Evolutionary conservation across 2,113 vertebrate genomes (phyloP), one percentile per base, ranked within the genome.

Genomic region (Ceyx margarethae): DNA sequence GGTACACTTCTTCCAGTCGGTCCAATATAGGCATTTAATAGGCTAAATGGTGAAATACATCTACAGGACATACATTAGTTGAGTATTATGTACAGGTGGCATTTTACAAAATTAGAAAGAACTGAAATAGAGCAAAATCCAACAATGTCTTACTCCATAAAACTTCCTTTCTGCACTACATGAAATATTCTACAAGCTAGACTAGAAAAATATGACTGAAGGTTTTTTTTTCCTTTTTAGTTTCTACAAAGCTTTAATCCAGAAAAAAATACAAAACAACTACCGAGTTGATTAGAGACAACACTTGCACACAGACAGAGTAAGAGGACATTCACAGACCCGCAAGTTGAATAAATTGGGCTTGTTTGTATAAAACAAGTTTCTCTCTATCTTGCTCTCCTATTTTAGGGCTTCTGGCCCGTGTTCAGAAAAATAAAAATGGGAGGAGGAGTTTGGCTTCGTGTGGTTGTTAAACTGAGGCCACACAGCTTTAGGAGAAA

Each of bases 201-300:
- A 96, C 96, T 96, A 96, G 94, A 96, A 96, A 97, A 96, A 96
- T 97, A 96, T 96, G 95, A 94, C 95, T 75, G 95, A 95, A 92
- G 89, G 82, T 96, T 95, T 95, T 90, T 92, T 77, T 91, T 72
- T 73, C 35, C 29, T 91, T 96, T 96, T 95, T 81, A 93, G 75
- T 95, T 96, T 96, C 93, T 96, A 96, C 87, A 96, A 96, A 96
- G 94, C 94, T 92, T 96, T 95, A 81, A 95, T 94, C 94, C 87
- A 77, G 87, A 94, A 93, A 93, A 96, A 91, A 96, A 95, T 97
- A 96, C 95, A 96, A 96, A 95, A 95, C 93, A 96, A 91, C 92
- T 68, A 96, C 68, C 69, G 61, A 94, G 83, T 96, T 95, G 87
- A 94, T 95, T 75, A 91, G 92, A 93, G 91, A 96, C 93, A 85